Evolutionary conservation across 1,140 invertebrate genomes (phyloP), one percentile per base, ranked within the genome.

Genomic region (Leptestheria dahalacensis): DNA sequence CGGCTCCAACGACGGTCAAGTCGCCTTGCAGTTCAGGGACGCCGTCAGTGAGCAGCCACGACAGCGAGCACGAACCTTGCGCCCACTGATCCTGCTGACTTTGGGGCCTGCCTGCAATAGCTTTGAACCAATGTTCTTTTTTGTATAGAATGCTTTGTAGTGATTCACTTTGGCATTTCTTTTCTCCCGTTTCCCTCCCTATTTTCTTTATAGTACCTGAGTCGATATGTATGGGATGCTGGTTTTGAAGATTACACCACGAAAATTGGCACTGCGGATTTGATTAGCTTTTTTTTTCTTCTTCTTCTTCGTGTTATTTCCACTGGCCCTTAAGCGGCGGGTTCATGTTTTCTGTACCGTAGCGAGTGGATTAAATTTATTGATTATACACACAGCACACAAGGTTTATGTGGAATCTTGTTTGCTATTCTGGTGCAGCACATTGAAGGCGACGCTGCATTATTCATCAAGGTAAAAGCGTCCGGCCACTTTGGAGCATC

Each of bases 1-100:
- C 26, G 2, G 78, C 61, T 74, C 82, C 69, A 78, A 82, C 47
- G 62, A 67, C 88, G 82, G 54, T 64, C 48, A 63, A 61, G n/a
- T 53, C 33, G 10, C 59, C 57, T 29, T 54, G 52, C 50, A 57
- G 64, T 51, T 64, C 65, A 48, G 54, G 63, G 64, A 58, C 61
- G 47, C 71, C 71, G 15, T 75, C 74, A 15, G 66, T 74, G 47
- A 74, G 72, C 50, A 75, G 73, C 63, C 70, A 73, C 65, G 74
- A 74, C 33, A 64, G 63, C 56, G 63, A 62, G 33, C 53, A 62
- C 48, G 61, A 62, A 15, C 33, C 33, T 41, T 41, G 33, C 33
- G 33, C 33, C 15, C 33, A 41, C 15, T 41, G 33, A 41, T 9
- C 6, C 33, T 41, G 33, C 33, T 41, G 6, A 6, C 15, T 15